Conservation (phyloP, 2,888 invertebrate species). For the Leptopilina syphax region DNA sequence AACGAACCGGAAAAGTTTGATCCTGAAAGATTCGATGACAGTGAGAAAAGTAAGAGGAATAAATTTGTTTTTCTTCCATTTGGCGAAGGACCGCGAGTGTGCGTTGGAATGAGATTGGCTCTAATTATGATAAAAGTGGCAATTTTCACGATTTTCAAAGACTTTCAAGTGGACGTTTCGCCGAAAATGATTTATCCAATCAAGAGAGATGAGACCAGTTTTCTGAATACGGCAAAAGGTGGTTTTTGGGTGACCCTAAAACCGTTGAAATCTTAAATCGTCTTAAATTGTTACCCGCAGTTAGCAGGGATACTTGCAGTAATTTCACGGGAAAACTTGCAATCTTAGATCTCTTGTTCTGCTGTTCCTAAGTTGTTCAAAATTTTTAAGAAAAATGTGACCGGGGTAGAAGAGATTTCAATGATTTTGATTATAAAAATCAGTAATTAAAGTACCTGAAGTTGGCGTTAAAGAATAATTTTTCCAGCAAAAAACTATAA, state of each 20-base stretch:
- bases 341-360: no score
- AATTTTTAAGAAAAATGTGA: no score
- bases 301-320: no score
- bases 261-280: neutral
- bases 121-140: neutral
- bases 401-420: no score
- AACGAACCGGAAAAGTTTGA: conserved; percentile 60
- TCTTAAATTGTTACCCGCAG: no score
- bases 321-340: no score
- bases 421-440: no score
- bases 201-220: neutral
- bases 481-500: no score
- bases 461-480: no score
- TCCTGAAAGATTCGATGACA: conserved; percentile 63
- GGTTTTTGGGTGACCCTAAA: conserved; percentile 7
- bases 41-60: conserved; percentile 52
- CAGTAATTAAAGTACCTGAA: no score
- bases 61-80: conserved; percentile 50
- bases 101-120: conserved; percentile 41
- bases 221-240: neutral
- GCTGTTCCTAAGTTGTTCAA: no score
- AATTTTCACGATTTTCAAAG: neutral
- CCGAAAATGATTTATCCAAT: neutral
- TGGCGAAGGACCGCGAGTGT: no score
- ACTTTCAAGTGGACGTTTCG: neutral